Percentiles rank a stretch among this genome's conserved stretches.
Conservation (phyloP, 1,140 invertebrate species). For the Aradophagus sp. region DNA sequence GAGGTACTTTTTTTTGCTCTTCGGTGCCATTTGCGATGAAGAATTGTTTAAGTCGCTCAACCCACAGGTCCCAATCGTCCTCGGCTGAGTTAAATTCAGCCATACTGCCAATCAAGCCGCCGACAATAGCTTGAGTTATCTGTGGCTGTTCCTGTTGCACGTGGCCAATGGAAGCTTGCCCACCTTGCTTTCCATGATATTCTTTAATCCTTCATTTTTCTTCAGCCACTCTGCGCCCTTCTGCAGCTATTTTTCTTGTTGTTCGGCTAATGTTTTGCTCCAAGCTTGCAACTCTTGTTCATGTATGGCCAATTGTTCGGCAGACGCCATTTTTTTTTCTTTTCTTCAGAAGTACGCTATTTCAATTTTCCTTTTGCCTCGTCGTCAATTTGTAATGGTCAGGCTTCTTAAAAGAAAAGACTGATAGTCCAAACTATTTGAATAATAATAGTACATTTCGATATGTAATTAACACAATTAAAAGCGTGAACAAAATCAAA, state of each 20-base stretch:
- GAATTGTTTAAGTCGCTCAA: conserved; percentile 13
- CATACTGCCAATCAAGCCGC: conserved; percentile 3
- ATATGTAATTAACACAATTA: too few species aligned
- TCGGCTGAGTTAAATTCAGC: conserved; percentile 1
- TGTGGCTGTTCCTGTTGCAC: not conserved
- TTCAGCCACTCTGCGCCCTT: not conserved
- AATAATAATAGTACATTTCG: too few species aligned
- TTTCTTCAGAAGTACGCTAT: not conserved
- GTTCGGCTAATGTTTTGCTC: not conserved
- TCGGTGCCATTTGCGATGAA: conserved; percentile 8
- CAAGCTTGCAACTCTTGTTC: conserved; percentile 1
- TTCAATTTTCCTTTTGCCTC: not conserved
- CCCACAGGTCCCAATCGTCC: conserved; percentile 13
- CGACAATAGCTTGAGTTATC: not conserved
- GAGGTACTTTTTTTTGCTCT: conserved; percentile 6
- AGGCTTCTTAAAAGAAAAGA: too few species aligned
- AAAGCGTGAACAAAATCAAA: too few species aligned
- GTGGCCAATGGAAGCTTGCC: not conserved
- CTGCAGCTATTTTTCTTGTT: too few species aligned
- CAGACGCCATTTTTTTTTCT: conserved; percentile 5
- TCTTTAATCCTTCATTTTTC: conserved; percentile 1
- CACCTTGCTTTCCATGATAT: not conserved
- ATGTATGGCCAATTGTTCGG: not conserved
- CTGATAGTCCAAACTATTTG: too few species aligned
- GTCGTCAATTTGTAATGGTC: too few species aligned